Conservation (phyloP, 2,888 invertebrate species). For the Lymantria monacha region DNA sequence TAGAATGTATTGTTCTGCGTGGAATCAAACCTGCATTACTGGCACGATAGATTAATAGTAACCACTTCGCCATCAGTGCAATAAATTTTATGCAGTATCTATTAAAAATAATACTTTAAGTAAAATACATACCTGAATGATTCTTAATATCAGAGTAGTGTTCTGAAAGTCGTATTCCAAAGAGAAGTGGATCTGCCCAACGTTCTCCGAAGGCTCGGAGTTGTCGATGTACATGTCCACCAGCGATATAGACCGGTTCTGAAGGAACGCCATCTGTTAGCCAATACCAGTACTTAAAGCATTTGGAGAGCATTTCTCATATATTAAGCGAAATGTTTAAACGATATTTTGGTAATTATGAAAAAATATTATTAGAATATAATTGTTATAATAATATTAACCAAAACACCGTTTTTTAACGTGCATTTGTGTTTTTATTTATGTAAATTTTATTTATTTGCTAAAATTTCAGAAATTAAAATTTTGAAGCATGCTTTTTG, state of each 20-base stretch:
- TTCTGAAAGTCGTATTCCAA: conserved; percentile 97
- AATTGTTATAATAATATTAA: too few species aligned
- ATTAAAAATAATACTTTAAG: too few species aligned
- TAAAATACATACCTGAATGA: conserved; percentile 94
- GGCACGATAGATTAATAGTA: too few species aligned
- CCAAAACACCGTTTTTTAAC: neutral
- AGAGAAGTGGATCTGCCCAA: conserved; percentile 96
- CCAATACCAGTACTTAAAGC: conserved; percentile 60
- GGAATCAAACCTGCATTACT: too few species aligned
- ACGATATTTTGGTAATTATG: conserved; percentile 17
- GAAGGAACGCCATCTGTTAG: conserved; percentile 86
- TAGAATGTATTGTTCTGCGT: too few species aligned
- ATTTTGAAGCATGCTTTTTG: neutral
- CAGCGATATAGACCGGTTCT: conserved; percentile 94
- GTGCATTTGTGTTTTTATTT: neutral
- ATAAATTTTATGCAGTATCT: too few species aligned
- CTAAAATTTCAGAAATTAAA: neutral
- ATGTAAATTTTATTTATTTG: neutral
- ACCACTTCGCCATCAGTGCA: too few species aligned
- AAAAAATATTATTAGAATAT: conserved; percentile 1
- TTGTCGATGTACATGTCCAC: conserved; percentile 98
- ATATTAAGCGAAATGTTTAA: conserved; percentile 7
- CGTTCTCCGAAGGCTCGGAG: conserved; percentile 95
- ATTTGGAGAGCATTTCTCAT: conserved; percentile 19
- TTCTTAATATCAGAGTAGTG: conserved; percentile 93